phyloP scores from a whole-genome alignment of 1,140 invertebrate genomes.

The Acromyrmex charruanus region DNA sequence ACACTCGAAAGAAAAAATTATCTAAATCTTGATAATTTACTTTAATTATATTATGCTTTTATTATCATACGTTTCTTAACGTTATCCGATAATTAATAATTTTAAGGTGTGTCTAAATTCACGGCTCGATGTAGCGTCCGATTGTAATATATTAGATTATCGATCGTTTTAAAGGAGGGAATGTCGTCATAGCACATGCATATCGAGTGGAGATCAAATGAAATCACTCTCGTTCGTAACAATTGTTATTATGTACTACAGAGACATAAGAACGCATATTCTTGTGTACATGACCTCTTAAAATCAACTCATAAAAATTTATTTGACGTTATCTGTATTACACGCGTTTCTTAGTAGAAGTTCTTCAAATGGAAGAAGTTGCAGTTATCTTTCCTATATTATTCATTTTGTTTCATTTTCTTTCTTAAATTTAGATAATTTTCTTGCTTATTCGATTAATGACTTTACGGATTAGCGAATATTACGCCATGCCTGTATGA shows the following conservation, averaged over 20 bases:
- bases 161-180: slow-evolving; percentile 19
- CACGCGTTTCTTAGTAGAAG: no score
- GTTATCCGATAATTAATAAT: slow-evolving; percentile 80
- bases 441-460: neutral
- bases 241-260: neutral
- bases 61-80: slow-evolving; percentile 79
- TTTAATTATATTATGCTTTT: slow-evolving; percentile 58
- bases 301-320: slow-evolving; percentile 8
- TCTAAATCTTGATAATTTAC: slow-evolving; percentile 77
- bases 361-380: no score
- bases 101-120: slow-evolving; percentile 78
- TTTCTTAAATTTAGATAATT: neutral
- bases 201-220: slow-evolving; percentile 12
- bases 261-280: slow-evolving; percentile 10
- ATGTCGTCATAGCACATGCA: neutral
- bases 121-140: slow-evolving; percentile 72
- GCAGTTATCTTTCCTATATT: neutral
- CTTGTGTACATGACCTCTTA: neutral
- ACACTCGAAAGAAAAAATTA: slow-evolving; percentile 19
- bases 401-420: neutral
- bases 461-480: slow-evolving; percentile 9
- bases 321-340: neutral
- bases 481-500: slow-evolving; percentile 1
- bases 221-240: neutral
- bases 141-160: slow-evolving; percentile 79